These are phyloP conservation scores for Thymallus thymallus DNA, from an alignment of 2,113 vertebrate species.

Conservation along the genomic window DNA sequence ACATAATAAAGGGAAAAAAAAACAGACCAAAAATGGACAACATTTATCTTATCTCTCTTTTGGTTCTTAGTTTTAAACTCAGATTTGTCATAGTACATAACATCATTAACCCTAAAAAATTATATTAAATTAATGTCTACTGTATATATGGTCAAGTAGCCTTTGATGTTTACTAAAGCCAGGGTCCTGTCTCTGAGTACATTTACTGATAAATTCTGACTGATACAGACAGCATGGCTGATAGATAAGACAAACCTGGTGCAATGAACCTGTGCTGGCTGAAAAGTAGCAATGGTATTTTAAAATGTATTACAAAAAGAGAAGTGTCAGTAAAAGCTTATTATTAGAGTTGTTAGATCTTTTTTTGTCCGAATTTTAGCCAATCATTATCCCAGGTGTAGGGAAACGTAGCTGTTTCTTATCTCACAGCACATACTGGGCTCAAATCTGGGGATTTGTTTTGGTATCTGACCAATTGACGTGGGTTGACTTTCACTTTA, in stretches of 20 bases:
- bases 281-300: not conserved
- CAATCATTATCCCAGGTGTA: not conserved
- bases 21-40: not conserved
- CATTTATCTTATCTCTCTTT: not conserved
- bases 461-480: conserved; percentile 37
- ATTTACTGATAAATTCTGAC: conserved; percentile 48
- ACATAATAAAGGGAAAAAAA: not conserved
- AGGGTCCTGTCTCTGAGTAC: conserved; percentile 36
- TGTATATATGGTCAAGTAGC: conserved; percentile 6
- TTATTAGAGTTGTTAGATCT: not conserved
- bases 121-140: not conserved
- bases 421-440: not conserved
- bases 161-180: conserved; percentile 50
- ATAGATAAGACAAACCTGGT: conserved; percentile 49
- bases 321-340: not conserved
- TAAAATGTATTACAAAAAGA: not conserved
- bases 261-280: not conserved
- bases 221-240: conserved; percentile 24
- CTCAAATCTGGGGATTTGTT: conserved; percentile 38
- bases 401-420: not conserved
- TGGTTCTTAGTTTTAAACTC: not conserved
- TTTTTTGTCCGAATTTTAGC: not conserved
- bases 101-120: not conserved
- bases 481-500: conserved; percentile 65
- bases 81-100: not conserved